Conservation (phyloP, 1,140 invertebrate species). For the Leptoteleia sp. region DNA sequence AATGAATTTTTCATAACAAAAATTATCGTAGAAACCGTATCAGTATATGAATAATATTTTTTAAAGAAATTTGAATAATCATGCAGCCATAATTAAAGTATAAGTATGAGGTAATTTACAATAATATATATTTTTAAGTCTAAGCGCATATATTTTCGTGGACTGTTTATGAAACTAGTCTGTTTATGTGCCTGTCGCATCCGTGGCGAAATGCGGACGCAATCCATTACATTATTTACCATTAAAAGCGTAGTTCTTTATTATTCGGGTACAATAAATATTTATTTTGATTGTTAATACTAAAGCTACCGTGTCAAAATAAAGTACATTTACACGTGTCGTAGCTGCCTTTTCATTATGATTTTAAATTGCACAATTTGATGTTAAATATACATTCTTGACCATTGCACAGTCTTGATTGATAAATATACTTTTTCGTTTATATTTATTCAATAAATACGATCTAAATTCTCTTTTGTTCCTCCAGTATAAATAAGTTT, state of each 20-base stretch:
- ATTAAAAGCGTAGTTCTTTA: conserved; percentile 57
- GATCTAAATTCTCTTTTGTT: conserved; percentile 35
- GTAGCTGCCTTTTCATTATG: conserved; percentile 38
- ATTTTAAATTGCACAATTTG: conserved; percentile 58
- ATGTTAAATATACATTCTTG: neutral
- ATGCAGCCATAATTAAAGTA: conserved; percentile 8
- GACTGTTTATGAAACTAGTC: conserved; percentile 65
- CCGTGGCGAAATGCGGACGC: conserved; percentile 12
- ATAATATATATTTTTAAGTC: conserved; percentile 39
- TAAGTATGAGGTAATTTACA: conserved; percentile 36
- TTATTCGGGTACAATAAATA: conserved; percentile 60
- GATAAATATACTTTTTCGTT: conserved; percentile 30
- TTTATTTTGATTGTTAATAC: conserved; percentile 66
- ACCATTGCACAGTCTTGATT: neutral
- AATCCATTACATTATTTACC: conserved; percentile 31
- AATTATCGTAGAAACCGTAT: too few species aligned
- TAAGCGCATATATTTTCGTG: conserved; percentile 57
- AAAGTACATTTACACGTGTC: conserved; percentile 59
- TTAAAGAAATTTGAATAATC: conserved; percentile 11
- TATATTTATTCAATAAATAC: conserved; percentile 43
- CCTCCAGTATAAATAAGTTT: conserved; percentile 37
- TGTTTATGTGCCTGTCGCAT: conserved; percentile 53
- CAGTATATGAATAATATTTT: neutral
- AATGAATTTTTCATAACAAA: too few species aligned
- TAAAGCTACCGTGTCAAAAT: conserved; percentile 67